Evolutionary conservation across 2,113 vertebrate species (phyloP), one percentile per base, ranked within the genome.

Genomic region (Pipra filicauda): DNA sequence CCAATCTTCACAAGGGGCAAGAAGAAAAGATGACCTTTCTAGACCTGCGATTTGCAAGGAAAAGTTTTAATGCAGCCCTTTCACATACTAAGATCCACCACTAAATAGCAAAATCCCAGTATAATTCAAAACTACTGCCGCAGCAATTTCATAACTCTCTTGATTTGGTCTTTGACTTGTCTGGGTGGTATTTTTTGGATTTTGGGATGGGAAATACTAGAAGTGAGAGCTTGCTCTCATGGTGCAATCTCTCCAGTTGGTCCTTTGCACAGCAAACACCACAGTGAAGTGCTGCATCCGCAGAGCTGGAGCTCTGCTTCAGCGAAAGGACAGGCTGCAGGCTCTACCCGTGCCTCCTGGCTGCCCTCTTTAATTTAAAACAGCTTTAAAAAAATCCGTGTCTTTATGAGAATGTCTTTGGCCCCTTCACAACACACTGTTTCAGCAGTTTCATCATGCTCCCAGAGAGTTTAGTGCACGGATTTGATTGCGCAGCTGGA

Each of bases 401-500:
- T 5, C 41, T 89, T 76, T 61, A 24, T 21, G 3, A 44, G 17
- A 61, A 72, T 33, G 11, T 22, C 33, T 67, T 57, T 94, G 76
- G 17, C 7, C 28, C 37, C 37, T 49, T 90, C 48, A 48, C 43
- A 88, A 59, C 5, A 11, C 33, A 27, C 16, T 24, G 15, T 52
- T 61, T 66, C 85, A 94, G 58, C 65, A 54, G 46, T 79, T 91
- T 67, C 87, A 59, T 27, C 15, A 2, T 7, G 74, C 28, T 86
- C 65, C 30, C 44, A 24, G 0, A 11, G 49, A 43, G 31, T 31
- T 84, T 35, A 71, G 26, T 31, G 57, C 19, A 8, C 0, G 1
- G 77, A 72, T 82, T 55, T 93, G 84, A 85, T 92, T 85, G 65
- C 84, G 85, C 76, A 84, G 73, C 66, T 89, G 86, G 86, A 66